phyloP scores from a whole-genome alignment of 2,888 invertebrate genomes.

The Caprella mutica region DNA sequence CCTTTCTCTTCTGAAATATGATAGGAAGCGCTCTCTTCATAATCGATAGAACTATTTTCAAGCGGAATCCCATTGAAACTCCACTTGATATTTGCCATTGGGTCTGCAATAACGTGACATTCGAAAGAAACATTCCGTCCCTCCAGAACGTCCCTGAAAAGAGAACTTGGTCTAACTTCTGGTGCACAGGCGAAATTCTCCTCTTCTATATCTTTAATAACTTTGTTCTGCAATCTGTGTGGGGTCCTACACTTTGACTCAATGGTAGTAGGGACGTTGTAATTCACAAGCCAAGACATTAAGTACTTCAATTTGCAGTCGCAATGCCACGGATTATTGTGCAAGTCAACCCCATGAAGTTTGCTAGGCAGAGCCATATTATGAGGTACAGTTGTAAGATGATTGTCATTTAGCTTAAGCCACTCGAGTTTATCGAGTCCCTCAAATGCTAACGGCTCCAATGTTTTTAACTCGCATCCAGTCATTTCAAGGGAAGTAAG shows the following conservation, averaged over 20 bases:
- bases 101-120: constrained; percentile 12
- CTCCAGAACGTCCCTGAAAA: constrained; percentile 11
- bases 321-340: constrained; percentile 80
- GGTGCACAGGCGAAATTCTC: constrained; percentile 81
- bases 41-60: constrained; percentile 13
- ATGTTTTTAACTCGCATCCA: constrained; percentile 54
- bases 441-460: constrained; percentile 65
- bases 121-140: constrained; percentile 15
- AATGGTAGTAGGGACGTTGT: constrained; percentile 55
- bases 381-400: constrained; percentile 42
- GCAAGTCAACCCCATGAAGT: constrained; percentile 66
- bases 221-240: constrained; percentile 44
- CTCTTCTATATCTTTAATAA: constrained; percentile 61
- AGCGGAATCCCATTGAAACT: constrained; percentile 12
- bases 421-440: constrained; percentile 52
- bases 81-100: constrained; percentile 9
- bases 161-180: constrained; percentile 43
- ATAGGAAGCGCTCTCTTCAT: constrained; percentile 11
- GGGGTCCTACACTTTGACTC: constrained; percentile 57
- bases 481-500: constrained; percentile 57
- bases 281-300: constrained; percentile 64
- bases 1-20: constrained; percentile 10
- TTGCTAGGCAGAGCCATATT: constrained; percentile 17
- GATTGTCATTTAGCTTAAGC: constrained; percentile 62
- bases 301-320: constrained; percentile 71